Evolutionary conservation across 2,797 vertebrate genomes (phyloP).

Genomic region (Sebastolobus altivelis): DNA sequence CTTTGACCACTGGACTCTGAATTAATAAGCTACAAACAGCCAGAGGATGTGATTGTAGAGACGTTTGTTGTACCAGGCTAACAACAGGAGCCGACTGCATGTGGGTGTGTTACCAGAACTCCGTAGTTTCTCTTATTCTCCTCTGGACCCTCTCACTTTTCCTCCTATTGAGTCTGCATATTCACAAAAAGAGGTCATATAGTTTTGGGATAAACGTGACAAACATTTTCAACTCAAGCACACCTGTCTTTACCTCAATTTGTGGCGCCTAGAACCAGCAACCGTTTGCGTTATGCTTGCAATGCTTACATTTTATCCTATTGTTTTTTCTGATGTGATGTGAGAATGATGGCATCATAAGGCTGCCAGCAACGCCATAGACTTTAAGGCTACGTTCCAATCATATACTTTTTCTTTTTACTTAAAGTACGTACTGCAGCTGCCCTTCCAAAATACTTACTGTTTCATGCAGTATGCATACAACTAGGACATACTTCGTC

Average conservation of each 20-base stretch:
- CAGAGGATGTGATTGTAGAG: slow-evolving; percentile 13
- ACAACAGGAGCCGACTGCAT: slow-evolving; percentile 7
- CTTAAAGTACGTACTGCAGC: too few species aligned
- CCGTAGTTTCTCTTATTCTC: neutral
- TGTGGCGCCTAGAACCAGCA: neutral
- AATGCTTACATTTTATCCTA: neutral
- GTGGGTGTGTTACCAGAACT: neutral
- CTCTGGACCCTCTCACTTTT: neutral
- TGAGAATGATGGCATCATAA: neutral
- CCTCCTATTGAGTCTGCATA: neutral
- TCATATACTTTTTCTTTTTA: too few species aligned
- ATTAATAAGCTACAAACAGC: slow-evolving; percentile 47
- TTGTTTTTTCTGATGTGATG: neutral
- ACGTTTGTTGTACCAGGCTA: slow-evolving; percentile 7
- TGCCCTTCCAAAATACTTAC: too few species aligned
- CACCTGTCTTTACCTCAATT: neutral
- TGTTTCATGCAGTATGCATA: too few species aligned
- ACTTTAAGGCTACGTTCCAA: too few species aligned
- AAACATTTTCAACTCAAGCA: slow-evolving; percentile 1
- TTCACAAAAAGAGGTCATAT: slow-evolving; percentile 1
- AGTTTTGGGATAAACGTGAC: neutral
- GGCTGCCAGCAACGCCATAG: neutral
- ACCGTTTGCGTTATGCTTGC: neutral
- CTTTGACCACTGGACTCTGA: slow-evolving; percentile 30
- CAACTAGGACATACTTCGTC: too few species aligned